phyloP scores from a whole-genome alignment of 2,888 invertebrate genomes.

The Nephrotoma guestfalica region DNA sequence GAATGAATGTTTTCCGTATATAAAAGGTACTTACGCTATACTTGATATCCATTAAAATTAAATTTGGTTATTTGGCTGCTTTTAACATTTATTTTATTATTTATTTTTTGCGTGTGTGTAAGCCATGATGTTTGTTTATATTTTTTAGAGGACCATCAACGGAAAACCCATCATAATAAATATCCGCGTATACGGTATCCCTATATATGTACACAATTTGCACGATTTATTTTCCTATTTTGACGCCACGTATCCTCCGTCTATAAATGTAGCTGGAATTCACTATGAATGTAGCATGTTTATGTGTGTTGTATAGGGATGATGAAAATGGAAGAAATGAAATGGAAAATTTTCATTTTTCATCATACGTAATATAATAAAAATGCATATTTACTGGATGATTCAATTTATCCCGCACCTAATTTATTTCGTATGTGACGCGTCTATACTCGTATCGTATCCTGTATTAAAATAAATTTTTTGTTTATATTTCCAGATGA shows the following conservation, averaged over 20 bases:
- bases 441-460: background rate
- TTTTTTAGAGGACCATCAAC: background rate
- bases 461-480: background rate
- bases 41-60: background rate
- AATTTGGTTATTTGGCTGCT: background rate
- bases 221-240: background rate
- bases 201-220: background rate
- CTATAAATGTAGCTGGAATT: no score
- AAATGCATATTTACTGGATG: constrained; percentile 5
- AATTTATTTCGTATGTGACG: background rate
- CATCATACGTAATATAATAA: background rate
- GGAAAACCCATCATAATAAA: background rate
- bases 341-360: background rate
- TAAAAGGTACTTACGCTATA: background rate
- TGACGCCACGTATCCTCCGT: background rate
- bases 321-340: background rate
- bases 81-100: background rate
- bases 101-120: background rate
- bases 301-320: background rate
- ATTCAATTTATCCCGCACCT: background rate
- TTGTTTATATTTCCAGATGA: constrained; percentile 7
- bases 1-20: background rate
- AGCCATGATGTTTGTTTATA: background rate
- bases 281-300: background rate
- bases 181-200: background rate